Evolutionary conservation across 2,113 vertebrate genomes (phyloP), one percentile per base, ranked within the genome.

Genomic region (Tragelaphus strepsiceros): DNA sequence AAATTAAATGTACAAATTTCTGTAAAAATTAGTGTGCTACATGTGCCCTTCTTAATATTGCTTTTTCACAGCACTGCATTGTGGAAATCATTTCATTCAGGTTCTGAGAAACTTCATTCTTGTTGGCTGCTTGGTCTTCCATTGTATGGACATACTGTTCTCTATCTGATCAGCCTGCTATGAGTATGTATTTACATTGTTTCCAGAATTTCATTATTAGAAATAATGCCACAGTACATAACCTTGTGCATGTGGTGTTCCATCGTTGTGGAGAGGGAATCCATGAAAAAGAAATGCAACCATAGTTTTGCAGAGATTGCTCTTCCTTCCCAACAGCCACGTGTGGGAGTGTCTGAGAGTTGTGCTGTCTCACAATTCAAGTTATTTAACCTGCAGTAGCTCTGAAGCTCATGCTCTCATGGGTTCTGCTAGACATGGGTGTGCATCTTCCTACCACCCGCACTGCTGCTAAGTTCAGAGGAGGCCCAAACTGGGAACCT

Each of bases 111-210:
- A 17, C 12, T 24, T 35, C 35, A 2, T 7, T 53, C 26, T 32
- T n/a, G 11, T 1, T 53, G 58, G 8, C 62, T 30, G 12, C 6
- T 11, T 26, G 8, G 15, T 22, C 24, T 43, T 61, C 21, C 10
- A 0, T 26, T 11, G 7, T 71, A 6, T 46, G 43, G n/a, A 9
- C 13, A 4, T 10, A 2, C 15, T 11, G 1, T 39, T 7, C 1
- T 17, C 56, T 16, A 12, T 53, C 39, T 35, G 49, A 19, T 24
- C 58, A 15, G 17, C 64, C 64, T 80, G 49, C 43, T 13, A 2
- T 43, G n/a, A 30, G 54, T 10, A 26, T 56, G 35, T 7, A 13
- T 77, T 28, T 35, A 4, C 4, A 0, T 21, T 19, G 0, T 85
- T 59, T 3, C 53, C 6, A 17, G 46, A 49, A 51, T 71, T 85